phyloP scores from a whole-genome alignment of 2,797 vertebrate genomes.

The Aeoliscus strigatus region DNA sequence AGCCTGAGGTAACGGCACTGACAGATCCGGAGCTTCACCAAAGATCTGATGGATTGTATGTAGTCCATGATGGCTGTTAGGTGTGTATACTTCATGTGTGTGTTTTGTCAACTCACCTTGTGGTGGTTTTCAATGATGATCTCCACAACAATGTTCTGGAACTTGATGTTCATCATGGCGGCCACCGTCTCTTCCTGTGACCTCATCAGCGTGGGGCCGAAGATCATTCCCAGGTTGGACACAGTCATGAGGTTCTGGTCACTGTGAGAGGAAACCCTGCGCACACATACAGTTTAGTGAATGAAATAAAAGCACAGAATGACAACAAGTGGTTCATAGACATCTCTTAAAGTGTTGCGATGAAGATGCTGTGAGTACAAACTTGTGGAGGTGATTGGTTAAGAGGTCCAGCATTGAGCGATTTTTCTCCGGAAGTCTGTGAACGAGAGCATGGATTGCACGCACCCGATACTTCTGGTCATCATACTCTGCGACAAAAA shows the following conservation, averaged over 20 bases:
- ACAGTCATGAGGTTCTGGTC: constrained; percentile 96
- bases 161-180: constrained; percentile 99
- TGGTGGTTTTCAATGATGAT: constrained; percentile 96
- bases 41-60: constrained; percentile 80
- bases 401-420: constrained; percentile 92
- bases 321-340: not conserved
- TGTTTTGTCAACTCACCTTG: constrained; percentile 71
- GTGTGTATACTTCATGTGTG: not conserved
- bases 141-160: constrained; percentile 98
- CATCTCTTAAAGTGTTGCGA: not conserved
- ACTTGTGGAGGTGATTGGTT: constrained; percentile 93
- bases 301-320: not conserved
- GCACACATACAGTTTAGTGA: not conserved
- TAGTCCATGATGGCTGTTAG: not conserved
- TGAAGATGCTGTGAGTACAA: constrained; percentile 34
- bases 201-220: constrained; percentile 96
- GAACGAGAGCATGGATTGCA: constrained; percentile 89
- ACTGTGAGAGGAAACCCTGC: constrained; percentile 91
- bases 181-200: constrained; percentile 97
- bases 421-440: constrained; percentile 94
- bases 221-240: constrained; percentile 97
- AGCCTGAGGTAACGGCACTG: constrained; percentile 87
- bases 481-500: constrained; percentile 85
- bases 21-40: constrained; percentile 87
- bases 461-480: constrained; percentile 93